Evolutionary conservation across 2,797 vertebrate genomes (phyloP).

Genomic region (Numenius phaeopus): DNA sequence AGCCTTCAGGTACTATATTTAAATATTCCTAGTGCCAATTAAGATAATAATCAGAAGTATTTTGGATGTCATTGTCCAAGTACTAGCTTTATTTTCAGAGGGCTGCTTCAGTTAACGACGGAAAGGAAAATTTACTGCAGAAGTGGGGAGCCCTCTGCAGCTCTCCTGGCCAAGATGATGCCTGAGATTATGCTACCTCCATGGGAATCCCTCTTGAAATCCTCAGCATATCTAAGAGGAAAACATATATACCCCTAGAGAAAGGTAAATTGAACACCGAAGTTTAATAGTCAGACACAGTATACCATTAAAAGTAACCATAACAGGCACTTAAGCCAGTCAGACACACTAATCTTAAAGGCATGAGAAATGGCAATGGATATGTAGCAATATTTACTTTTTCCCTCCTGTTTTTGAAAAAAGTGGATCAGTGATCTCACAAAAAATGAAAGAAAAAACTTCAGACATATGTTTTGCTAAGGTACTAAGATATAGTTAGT

Average conservation of each 20-base stretch:
- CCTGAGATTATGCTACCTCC: neutral
- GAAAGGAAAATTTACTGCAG: neutral
- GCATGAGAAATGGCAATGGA: neutral
- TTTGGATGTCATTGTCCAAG: conserved; percentile 31
- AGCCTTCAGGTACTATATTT: conserved; percentile 64
- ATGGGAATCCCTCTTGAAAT: neutral
- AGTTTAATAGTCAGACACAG: neutral
- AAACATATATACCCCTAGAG: neutral
- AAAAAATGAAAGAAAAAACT: neutral
- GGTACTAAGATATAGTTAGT: neutral
- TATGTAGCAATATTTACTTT: neutral
- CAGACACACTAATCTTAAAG: neutral
- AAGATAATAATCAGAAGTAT: conserved; percentile 48
- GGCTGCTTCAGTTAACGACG: neutral
- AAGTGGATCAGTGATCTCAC: neutral
- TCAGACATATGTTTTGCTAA: neutral
- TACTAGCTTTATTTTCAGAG: neutral
- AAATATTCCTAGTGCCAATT: conserved; percentile 49
- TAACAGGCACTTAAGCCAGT: neutral
- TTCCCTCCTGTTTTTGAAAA: neutral
- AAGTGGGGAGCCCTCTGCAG: neutral
- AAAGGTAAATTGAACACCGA: neutral
- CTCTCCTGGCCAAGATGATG: neutral
- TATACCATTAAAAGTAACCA: neutral
- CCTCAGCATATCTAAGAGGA: neutral